Evolutionary conservation across 2,797 vertebrate species (phyloP).

Genomic region (Phataginus tetradactyla): DNA sequence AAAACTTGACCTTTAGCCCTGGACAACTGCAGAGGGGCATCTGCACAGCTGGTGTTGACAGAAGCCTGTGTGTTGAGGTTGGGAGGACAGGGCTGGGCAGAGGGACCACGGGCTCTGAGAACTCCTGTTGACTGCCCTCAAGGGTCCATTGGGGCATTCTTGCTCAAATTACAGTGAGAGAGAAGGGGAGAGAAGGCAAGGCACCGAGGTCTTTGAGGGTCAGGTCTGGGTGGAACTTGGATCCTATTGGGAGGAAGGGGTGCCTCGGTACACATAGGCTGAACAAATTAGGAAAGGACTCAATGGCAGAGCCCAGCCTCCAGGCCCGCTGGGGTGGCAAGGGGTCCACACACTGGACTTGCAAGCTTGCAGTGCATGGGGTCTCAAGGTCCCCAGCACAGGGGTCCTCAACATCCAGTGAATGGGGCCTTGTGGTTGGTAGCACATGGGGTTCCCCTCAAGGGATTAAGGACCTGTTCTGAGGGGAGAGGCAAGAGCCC

Average conservation of each 20-base stretch:
- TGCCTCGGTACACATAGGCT: not conserved
- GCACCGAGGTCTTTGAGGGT: not conserved
- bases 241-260: not conserved
- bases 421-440: not conserved
- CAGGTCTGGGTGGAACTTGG: not conserved
- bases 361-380: not conserved
- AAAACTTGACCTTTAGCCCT: conserved; percentile 56
- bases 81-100: not conserved
- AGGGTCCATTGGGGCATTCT: not conserved
- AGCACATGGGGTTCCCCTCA: not conserved
- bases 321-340: accelerated
- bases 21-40: not conserved
- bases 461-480: not conserved
- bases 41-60: not conserved
- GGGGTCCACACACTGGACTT: not conserved
- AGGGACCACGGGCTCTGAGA: not conserved
- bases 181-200: not conserved
- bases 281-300: not conserved
- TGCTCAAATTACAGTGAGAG: conserved; percentile 17
- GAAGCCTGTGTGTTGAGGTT: not conserved
- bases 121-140: not conserved
- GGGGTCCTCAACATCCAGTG: no score
- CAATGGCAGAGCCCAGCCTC: accelerated
- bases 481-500: not conserved
- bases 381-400: not conserved